These are phyloP conservation scores for Lithophane ornitopus DNA, from an alignment of 2,888 invertebrate species.

Conservation along the genomic window DNA sequence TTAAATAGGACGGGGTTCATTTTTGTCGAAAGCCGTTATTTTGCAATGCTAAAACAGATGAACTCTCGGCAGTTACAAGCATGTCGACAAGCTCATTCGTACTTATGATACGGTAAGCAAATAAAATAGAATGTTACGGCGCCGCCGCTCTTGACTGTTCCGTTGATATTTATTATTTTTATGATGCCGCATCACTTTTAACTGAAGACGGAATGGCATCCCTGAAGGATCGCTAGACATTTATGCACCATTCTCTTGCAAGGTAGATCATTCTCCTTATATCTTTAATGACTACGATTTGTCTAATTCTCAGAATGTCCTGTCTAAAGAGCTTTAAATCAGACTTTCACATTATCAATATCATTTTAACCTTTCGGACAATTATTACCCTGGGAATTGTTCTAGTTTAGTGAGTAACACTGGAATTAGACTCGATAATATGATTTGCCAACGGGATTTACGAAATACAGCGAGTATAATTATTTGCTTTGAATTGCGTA, in stretches of 20 bases:
- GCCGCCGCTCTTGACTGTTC: background rate
- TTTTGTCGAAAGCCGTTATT: background rate
- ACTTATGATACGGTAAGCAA: constrained; percentile 18
- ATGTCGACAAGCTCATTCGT: constrained; percentile 16
- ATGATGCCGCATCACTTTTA: constrained; percentile 13
- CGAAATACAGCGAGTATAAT: constrained; percentile 7
- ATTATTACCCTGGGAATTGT: background rate
- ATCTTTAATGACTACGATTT: constrained; percentile 14
- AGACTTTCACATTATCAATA: background rate
- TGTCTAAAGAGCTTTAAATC: background rate
- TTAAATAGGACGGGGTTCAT: background rate
- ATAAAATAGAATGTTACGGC: constrained; percentile 10
- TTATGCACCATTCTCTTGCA: background rate
- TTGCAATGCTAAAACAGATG: background rate
- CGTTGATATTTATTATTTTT: constrained; percentile 21
- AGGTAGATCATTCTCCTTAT: background rate
- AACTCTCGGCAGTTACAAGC: background rate
- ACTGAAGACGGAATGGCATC: constrained; percentile 8
- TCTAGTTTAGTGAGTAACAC: background rate
- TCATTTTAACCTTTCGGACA: constrained; percentile 6
- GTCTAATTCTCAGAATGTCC: constrained; percentile 12
- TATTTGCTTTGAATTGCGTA: constrained; percentile 18
- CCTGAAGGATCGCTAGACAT: background rate
- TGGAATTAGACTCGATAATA: background rate
- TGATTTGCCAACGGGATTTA: background rate